These are phyloP conservation scores for Barbus barbus DNA, from an alignment of 2,113 vertebrate species.

Conservation along the genomic window DNA sequence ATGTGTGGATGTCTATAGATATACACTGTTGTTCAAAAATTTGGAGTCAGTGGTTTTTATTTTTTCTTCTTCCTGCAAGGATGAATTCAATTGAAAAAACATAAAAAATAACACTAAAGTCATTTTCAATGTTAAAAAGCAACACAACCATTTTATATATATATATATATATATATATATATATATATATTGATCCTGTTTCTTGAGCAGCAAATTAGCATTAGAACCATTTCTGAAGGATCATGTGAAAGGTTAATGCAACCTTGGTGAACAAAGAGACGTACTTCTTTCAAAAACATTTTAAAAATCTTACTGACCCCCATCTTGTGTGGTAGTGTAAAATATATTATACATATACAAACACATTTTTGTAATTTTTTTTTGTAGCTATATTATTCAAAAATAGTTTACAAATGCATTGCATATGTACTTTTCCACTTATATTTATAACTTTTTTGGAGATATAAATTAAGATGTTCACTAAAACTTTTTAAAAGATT, in stretches of 20 bases:
- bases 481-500: neutral
- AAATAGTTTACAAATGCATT: too few species aligned
- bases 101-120: neutral
- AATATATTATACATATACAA: too few species aligned
- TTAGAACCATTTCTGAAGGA: neutral
- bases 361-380: too few species aligned
- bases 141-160: neutral
- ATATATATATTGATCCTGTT: neutral
- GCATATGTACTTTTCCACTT: too few species aligned
- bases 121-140: too few species aligned
- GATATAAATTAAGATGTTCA: too few species aligned
- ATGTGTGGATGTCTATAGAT: neutral
- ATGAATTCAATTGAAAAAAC: neutral
- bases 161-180: fast-evolving
- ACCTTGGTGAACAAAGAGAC: too few species aligned
- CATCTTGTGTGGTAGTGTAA: too few species aligned
- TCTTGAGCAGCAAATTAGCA: neutral
- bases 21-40: constrained; percentile 11
- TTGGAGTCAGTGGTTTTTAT: neutral
- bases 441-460: too few species aligned
- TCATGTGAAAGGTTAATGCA: neutral
- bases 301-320: too few species aligned
- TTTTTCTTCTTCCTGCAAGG: fast-evolving
- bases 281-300: too few species aligned
- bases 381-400: too few species aligned